phyloP scores from a whole-genome alignment of 2,797 vertebrate genomes.

The Macropus fuliginosus region DNA sequence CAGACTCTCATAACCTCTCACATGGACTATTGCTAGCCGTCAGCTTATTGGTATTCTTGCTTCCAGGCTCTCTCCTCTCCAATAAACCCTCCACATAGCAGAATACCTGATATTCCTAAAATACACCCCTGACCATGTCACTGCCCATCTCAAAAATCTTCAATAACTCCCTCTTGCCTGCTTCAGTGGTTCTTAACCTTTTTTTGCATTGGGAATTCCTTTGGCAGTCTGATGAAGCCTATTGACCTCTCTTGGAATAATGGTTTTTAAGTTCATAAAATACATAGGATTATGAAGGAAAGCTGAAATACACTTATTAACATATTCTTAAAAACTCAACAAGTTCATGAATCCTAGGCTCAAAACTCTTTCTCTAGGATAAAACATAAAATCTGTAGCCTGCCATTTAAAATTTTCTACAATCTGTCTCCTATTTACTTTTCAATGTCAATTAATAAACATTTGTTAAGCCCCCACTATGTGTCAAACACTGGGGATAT shows the following conservation, averaged over 20 bases:
- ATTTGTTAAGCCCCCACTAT: background rate
- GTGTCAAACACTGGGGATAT: background rate
- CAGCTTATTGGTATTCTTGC: too few species aligned
- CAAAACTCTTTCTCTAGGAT: background rate
- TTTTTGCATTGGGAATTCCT: too few species aligned
- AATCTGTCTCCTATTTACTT: background rate
- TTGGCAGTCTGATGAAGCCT: too few species aligned
- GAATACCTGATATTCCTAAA: too few species aligned
- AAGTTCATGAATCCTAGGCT: background rate
- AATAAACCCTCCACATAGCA: too few species aligned
- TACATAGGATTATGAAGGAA: background rate
- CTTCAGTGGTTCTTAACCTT: too few species aligned
- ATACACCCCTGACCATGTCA: too few species aligned
- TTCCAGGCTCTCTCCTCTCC: too few species aligned
- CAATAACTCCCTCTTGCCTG: too few species aligned
- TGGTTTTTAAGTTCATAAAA: background rate
- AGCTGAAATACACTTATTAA: background rate
- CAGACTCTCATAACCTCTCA: too few species aligned
- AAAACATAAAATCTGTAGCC: background rate
- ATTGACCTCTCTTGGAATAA: background rate
- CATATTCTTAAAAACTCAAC: background rate
- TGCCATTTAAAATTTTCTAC: background rate
- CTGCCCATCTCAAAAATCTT: too few species aligned
- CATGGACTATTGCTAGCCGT: too few species aligned
- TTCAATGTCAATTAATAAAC: background rate